These are phyloP conservation scores for Chlorops oryzae DNA, from an alignment of 1,140 invertebrate species.

Conservation along the genomic window DNA sequence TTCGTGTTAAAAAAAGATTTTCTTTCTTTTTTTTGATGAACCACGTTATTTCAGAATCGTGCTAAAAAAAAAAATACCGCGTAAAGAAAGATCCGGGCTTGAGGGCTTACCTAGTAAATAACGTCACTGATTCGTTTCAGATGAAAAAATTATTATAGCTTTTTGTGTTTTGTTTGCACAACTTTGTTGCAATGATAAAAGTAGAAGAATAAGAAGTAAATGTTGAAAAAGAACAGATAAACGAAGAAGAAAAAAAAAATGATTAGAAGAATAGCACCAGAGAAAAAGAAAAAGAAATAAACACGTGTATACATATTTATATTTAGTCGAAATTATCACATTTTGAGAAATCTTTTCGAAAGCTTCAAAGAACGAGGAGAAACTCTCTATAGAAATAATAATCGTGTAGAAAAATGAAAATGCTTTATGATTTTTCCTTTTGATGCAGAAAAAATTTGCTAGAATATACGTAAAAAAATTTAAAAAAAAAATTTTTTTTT, in stretches of 20 bases:
- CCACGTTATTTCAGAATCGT: too few relatives aligned
- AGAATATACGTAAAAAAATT: constrained; percentile 19
- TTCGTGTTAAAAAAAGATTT: too few relatives aligned
- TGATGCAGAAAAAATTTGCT: neutral
- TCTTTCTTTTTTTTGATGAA: too few relatives aligned
- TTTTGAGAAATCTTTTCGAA: neutral
- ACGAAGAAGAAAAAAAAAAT: neutral
- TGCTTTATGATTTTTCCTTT: neutral
- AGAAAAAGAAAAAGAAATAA: neutral
- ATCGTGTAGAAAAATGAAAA: neutral
- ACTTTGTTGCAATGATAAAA: neutral
- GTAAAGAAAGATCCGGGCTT: neutral
- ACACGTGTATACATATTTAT: neutral
- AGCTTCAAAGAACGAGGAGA: neutral
- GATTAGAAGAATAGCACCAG: neutral
- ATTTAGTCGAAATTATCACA: neutral
- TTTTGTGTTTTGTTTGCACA: neutral
- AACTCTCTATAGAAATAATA: neutral
- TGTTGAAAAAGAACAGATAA: neutral
- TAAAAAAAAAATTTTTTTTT: constrained; percentile 13
- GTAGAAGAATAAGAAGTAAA: neutral
- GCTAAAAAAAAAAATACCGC: neutral
- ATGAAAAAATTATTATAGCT: neutral
- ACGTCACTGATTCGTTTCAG: too few relatives aligned
- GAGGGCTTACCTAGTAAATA: too few relatives aligned